Base-by-base conservation (phyloP, 2,888 invertebrate genomes). In the Xylophagus ater region DNA sequence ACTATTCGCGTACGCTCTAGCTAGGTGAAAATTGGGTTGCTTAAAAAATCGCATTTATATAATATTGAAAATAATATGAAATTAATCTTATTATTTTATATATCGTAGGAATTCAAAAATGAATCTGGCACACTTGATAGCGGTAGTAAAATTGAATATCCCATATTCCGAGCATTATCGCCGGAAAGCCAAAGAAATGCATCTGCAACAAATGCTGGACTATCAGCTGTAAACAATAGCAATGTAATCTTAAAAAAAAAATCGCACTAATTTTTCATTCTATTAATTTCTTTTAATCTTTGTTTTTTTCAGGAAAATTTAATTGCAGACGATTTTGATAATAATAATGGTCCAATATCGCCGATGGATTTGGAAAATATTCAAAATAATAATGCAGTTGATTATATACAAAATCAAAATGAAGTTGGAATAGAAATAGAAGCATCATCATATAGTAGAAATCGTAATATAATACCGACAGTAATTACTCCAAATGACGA, bases 341-440 rank as follows among this genome's bases (percentile, higher is more conserved):
- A 71, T 59, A 71, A 71, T 61, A 71, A 71, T 52, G 71, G 71
- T 1, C 71, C 70, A 20, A 70, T 71, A 47, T 71, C 71, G 13
- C 56, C 68, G 37, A 67, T 69, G 15, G 71, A 71, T 57, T 66
- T 71, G 66, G 70, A 71, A 59, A 71, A 71, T 58, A 71, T 71
- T 50, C 70, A 69, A 44, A 71, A 71, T 57, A 71, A 71, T 57
- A 71, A 71, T 48, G 71, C 71, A 1, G 60, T 66, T 1, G 68
- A 65, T 10, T 71, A 71, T 57, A 71, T 71, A 34, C 42, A 40
- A 40, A 50, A 48, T 42, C 42, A 43, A 41, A 50, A 48, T 43
- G 47, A 45, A 42, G 41, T 47, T 13, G 43, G 33, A 15, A 29
- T 41, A 18, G 21, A 14, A 3, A 36, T 41, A 30, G 43, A 46